Conservation (phyloP, 1,140 invertebrate species). For the Spodoptera frugiperda region DNA sequence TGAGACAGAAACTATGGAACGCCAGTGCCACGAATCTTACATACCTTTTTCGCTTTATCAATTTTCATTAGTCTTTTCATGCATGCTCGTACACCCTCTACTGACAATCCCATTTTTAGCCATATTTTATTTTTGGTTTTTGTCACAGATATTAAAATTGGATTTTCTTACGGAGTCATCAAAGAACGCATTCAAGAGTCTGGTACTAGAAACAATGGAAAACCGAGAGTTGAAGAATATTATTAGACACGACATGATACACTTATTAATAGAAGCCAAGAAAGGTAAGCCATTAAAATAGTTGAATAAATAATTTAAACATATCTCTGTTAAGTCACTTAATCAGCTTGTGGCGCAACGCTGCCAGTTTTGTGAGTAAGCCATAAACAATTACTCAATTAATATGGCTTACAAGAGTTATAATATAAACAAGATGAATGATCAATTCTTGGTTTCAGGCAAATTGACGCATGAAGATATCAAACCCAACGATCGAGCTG, state of each 20-base stretch:
- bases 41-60: no score
- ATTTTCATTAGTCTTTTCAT: no score
- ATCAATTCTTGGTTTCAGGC: constrained; percentile 47
- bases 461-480: constrained; percentile 59
- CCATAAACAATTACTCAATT: not conserved
- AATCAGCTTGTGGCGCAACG: no score
- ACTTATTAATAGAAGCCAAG: constrained; percentile 83
- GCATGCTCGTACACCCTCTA: no score
- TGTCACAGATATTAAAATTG: not conserved
- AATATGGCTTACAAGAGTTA: not conserved
- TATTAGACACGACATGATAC: constrained; percentile 81
- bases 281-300: constrained; percentile 57
- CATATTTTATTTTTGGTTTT: not conserved
- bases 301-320: not conserved
- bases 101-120: no score
- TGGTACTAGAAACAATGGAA: constrained; percentile 85
- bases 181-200: constrained; percentile 37
- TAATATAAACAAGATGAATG: not conserved
- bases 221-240: constrained; percentile 81
- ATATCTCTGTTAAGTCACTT: no score
- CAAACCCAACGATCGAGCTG: constrained; percentile 61
- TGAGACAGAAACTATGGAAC: no score
- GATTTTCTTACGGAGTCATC: not conserved
- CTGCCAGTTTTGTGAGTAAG: no score
- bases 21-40: no score